Percentiles rank a stretch among this genome's conserved stretches.
Evolutionary conservation across 2,113 vertebrate species (phyloP).

Genomic region (Sisor rabdophorus): DNA sequence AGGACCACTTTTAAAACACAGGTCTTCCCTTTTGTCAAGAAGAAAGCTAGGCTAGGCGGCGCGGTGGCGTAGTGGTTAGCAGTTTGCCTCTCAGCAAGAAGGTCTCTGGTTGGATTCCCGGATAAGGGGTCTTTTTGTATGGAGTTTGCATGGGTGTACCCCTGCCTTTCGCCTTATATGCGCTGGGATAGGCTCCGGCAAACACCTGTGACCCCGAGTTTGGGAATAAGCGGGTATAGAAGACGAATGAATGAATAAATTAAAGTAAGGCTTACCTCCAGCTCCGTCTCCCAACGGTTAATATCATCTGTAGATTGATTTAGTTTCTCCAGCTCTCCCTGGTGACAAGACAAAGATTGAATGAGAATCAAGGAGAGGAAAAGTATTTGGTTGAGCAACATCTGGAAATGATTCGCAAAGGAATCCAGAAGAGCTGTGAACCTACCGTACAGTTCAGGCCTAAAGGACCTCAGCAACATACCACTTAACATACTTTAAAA

Average conservation of each 20-base stretch:
- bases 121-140: no score
- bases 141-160: no score
- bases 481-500: conserved; percentile 17
- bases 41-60: neutral
- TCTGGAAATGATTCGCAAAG: conserved; percentile 27
- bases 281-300: conserved; percentile 90
- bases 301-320: conserved; percentile 97
- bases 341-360: conserved; percentile 54
- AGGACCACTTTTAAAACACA: neutral
- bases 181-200: no score
- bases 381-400: conserved; percentile 10
- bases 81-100: no score
- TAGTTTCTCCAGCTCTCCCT: conserved; percentile 95
- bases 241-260: no score
- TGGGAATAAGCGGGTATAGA: no score
- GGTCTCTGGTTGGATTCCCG: no score
- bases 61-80: no score
- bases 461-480: conserved; percentile 10
- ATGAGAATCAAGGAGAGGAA: conserved; percentile 4
- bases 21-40: neutral
- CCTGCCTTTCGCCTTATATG: no score
- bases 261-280: conserved; percentile 78
- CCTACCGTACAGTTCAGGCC: neutral
- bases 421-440: neutral
- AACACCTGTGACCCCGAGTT: no score